Conservation (phyloP, 2,113 vertebrate species). For the Marcusenius ussheri region DNA sequence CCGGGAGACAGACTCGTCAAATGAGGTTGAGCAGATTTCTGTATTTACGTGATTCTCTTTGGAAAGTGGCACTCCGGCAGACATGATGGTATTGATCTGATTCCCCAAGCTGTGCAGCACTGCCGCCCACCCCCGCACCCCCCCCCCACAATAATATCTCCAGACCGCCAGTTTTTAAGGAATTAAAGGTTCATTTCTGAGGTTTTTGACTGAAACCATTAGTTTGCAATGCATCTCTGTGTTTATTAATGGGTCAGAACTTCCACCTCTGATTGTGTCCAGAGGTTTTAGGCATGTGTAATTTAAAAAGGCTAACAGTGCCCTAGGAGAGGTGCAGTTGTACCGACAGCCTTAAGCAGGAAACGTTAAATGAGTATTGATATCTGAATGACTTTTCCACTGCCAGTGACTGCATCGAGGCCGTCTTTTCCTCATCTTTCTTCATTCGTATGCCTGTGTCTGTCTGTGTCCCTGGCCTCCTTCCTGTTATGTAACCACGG, state of each 20-base stretch:
- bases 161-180: neutral
- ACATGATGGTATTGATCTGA: neutral
- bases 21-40: neutral
- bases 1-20: neutral
- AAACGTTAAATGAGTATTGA: neutral
- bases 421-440: neutral
- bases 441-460: neutral
- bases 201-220: neutral
- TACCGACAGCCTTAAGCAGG: neutral
- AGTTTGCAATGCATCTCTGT: neutral
- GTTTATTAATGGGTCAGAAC: conserved; percentile 6
- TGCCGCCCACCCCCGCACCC: neutral
- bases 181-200: neutral
- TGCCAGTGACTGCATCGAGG: neutral
- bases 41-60: neutral
- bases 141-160: neutral
- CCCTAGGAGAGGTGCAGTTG: neutral
- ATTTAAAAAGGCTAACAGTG: neutral
- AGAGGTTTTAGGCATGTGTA: neutral
- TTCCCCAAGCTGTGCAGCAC: neutral
- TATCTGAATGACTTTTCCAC: neutral
- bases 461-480: neutral
- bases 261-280: neutral
- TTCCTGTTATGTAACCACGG: neutral
- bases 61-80: neutral